phyloP scores from a whole-genome alignment of 2,113 vertebrate species.

The Scortum barcoo region DNA sequence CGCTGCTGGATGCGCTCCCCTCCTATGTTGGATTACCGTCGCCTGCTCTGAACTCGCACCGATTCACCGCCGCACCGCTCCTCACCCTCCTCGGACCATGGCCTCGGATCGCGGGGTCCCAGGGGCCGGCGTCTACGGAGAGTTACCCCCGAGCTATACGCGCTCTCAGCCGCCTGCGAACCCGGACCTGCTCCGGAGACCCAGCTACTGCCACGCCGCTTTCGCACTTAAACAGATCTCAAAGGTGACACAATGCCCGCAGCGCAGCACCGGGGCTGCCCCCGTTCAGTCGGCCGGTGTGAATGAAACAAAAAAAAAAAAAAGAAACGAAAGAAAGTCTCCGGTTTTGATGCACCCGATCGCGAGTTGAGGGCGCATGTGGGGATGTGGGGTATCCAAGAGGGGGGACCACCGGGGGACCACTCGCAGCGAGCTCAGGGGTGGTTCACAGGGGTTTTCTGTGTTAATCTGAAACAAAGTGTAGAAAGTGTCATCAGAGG shows the following conservation, averaged over 20 bases:
- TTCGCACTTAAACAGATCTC: conserved; percentile 90
- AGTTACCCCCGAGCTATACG: conserved; percentile 87
- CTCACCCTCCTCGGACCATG: conserved; percentile 85
- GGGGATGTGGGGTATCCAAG: conserved; percentile 37
- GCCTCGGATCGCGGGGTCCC: conserved; percentile 87
- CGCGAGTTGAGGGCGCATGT: conserved; percentile 55
- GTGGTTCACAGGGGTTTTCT: not conserved
- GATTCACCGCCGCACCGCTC: conserved; percentile 70
- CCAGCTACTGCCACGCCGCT: conserved; percentile 90
- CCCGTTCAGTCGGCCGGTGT: conserved; percentile 40
- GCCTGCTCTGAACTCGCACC: conserved; percentile 75
- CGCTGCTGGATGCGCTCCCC: conserved; percentile 81
- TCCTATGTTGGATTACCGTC: conserved; percentile 84
- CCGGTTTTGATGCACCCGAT: conserved; percentile 27
- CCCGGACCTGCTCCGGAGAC: conserved; percentile 85
- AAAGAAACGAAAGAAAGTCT: too few relatives aligned
- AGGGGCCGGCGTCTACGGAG: conserved; percentile 86
- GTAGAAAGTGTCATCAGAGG: not conserved
- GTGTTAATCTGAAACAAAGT: not conserved
- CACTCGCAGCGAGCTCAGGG: conserved; percentile 27
- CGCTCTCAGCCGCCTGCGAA: conserved; percentile 82
- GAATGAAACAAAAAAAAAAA: too few relatives aligned
- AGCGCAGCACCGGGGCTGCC: conserved; percentile 23
- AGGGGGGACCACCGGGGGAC: conserved; percentile 56
- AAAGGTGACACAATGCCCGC: conserved; percentile 84